phyloP scores from a whole-genome alignment of 2,797 vertebrate species.

The Gallinago nigripennis region DNA sequence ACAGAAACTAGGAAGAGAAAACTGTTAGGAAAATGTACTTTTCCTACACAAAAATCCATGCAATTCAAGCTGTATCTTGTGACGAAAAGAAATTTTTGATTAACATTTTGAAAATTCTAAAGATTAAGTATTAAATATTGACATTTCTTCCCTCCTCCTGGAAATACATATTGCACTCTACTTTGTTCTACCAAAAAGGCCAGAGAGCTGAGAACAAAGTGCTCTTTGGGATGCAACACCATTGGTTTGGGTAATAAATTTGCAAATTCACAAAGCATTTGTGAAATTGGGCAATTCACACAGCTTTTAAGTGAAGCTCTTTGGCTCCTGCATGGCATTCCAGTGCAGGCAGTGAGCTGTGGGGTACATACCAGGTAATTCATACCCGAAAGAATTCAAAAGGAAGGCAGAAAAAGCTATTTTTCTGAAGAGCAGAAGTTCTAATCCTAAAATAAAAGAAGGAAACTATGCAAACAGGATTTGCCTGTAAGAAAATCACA shows the following conservation, averaged over 20 bases:
- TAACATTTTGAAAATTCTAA: neutral
- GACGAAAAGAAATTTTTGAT: neutral
- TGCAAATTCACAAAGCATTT: neutral
- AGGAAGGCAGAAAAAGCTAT: neutral
- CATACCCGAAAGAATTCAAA: neutral
- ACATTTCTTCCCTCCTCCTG: neutral
- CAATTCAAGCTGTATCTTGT: neutral
- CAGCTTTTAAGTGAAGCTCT: neutral
- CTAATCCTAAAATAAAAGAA: conserved; percentile 51
- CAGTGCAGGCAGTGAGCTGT: neutral
- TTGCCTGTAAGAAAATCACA: neutral
- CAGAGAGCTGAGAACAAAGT: neutral
- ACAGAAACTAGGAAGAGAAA: neutral
- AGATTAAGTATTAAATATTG: neutral
- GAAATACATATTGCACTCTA: rapidly evolving
- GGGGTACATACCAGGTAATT: conserved; percentile 2
- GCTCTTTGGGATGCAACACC: neutral
- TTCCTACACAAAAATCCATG: neutral
- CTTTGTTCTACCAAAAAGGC: neutral
- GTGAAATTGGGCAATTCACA: neutral
- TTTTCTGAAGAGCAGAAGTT: neutral
- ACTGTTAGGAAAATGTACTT: neutral
- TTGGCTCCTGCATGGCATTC: conserved; percentile 11
- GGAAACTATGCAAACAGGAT: conserved; percentile 44
- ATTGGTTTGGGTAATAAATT: neutral